Evolutionary conservation across 2,113 vertebrate genomes (phyloP).

Genomic region (Formicarius rufipectus): DNA sequence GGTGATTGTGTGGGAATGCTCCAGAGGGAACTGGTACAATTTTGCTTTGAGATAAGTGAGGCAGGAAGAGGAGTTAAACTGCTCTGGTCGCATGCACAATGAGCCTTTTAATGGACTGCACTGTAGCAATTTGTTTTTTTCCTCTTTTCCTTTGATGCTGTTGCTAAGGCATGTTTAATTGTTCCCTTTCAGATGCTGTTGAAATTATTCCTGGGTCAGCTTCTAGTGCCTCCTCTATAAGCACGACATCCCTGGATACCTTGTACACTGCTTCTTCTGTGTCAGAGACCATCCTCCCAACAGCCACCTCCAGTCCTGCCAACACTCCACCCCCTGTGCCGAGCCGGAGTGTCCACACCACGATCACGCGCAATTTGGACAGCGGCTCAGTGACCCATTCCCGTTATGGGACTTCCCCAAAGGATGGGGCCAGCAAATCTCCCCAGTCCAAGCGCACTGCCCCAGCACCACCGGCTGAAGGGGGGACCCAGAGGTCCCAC

Average conservation of each 20-base stretch:
- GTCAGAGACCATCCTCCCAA: constrained; percentile 79
- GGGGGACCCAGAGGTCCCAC: constrained; percentile 3
- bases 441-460: constrained; percentile 57
- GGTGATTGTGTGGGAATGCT: constrained; percentile 49
- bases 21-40: constrained; percentile 49
- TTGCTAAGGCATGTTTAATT: constrained; percentile 63
- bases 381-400: background rate
- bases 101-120: constrained; percentile 34
- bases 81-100: constrained; percentile 48
- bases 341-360: constrained; percentile 79
- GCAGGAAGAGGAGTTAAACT: constrained; percentile 65
- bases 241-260: constrained; percentile 87
- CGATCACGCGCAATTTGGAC: constrained; percentile 53
- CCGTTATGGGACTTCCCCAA: constrained; percentile 29
- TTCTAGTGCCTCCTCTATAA: constrained; percentile 79
- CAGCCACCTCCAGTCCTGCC: constrained; percentile 77
- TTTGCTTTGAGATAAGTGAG: constrained; percentile 62
- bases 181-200: constrained; percentile 59
- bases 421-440: constrained; percentile 50
- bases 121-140: constrained; percentile 1
- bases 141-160: constrained; percentile 46
- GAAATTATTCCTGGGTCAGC: constrained; percentile 72
- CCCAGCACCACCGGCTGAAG: constrained; percentile 13
- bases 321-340: constrained; percentile 92
- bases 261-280: constrained; percentile 81